Conservation (phyloP, 1,140 invertebrate genomes). For the Diorhabda carinulata region DNA sequence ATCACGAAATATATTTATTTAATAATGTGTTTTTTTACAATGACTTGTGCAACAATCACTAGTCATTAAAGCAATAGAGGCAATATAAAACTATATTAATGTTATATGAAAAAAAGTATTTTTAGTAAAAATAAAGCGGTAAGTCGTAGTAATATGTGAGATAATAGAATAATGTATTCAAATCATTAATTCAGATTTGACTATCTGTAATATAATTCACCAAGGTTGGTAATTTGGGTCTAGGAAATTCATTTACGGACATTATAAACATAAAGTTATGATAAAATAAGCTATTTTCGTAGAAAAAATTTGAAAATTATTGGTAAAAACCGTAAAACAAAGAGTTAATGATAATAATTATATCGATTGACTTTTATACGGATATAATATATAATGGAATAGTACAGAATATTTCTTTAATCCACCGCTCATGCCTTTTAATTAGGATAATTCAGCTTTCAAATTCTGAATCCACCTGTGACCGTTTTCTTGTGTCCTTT, state of each 20-base stretch:
- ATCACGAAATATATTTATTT: constrained; percentile 3
- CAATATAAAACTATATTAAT: background rate
- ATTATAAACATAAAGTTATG: background rate
- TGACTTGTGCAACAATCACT: background rate
- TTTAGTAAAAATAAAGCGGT: background rate
- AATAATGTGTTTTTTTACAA: background rate
- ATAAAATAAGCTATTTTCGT: too few relatives aligned
- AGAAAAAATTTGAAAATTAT: too few relatives aligned
- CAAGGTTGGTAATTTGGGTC: background rate
- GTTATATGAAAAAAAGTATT: background rate
- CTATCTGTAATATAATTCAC: background rate
- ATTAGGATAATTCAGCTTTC: too few relatives aligned
- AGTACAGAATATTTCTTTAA: too few relatives aligned
- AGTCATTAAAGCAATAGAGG: background rate
- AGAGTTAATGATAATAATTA: too few relatives aligned
- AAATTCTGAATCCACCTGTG: too few relatives aligned
- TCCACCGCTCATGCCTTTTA: too few relatives aligned
- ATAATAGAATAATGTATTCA: background rate
- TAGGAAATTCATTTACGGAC: background rate
- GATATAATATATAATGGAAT: too few relatives aligned
- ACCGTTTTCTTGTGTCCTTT: too few relatives aligned
- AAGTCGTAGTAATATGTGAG: background rate
- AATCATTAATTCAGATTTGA: background rate
- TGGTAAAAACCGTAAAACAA: too few relatives aligned
- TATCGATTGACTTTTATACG: too few relatives aligned